These are phyloP conservation scores for Temnothorax longispinosus DNA, from an alignment of 1,140 invertebrate species.

Conservation along the genomic window DNA sequence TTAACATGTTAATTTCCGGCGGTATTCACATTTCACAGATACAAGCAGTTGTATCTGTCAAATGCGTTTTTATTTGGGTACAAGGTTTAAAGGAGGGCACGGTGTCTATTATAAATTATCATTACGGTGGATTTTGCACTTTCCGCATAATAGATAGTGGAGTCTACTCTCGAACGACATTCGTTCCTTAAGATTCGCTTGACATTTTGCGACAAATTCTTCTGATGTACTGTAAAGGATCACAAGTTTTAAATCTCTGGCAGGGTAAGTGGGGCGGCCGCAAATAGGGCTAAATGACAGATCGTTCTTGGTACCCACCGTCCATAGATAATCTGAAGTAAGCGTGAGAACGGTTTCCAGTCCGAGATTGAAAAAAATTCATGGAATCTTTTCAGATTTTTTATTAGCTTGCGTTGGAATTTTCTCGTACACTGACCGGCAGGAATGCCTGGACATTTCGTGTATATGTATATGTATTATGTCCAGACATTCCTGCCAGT, in stretches of 20 bases:
- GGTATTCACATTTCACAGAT: neutral
- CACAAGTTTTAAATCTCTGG: neutral
- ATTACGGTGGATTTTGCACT: conserved; percentile 7
- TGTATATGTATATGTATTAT: no score
- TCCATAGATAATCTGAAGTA: conserved; percentile 47
- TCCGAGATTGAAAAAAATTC: neutral
- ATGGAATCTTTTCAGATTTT: neutral
- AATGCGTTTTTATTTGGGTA: conserved; percentile 58
- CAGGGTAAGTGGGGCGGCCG: neutral
- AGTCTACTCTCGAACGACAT: neutral
- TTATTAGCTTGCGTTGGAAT: neutral
- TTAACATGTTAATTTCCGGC: conserved; percentile 4
- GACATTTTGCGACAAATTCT: conserved; percentile 12
- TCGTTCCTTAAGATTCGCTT: conserved; percentile 36
- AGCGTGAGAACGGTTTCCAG: neutral
- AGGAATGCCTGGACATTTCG: no score
- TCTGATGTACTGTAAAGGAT: conserved; percentile 45
- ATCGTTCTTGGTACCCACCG: conserved; percentile 39
- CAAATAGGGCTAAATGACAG: neutral
- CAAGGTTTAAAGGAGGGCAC: neutral
- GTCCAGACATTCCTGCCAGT: no score
- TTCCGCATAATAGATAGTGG: conserved; percentile 41
- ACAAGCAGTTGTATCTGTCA: neutral
- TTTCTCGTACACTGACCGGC: neutral
- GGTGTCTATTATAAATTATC: conserved; percentile 18